Percentiles rank a stretch among this genome's conserved stretches.
These are phyloP conservation scores for Mythimna impura DNA, from an alignment of 2,888 invertebrate genomes.

Conservation along the genomic window DNA sequence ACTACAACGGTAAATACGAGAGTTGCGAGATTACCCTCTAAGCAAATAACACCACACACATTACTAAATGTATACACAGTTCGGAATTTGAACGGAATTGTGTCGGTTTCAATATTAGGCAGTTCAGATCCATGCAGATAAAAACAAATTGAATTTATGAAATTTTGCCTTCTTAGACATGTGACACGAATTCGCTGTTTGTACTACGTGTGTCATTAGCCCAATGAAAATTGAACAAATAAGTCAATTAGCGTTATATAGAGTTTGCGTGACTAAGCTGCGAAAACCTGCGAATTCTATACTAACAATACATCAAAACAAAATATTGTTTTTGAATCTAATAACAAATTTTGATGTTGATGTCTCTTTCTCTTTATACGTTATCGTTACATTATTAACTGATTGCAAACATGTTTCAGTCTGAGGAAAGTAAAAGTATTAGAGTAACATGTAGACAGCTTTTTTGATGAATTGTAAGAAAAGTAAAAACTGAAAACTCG, in stretches of 20 bases:
- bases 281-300: neutral
- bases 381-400: neutral
- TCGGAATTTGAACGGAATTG: constrained; percentile 34
- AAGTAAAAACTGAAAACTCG: neutral
- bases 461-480: neutral
- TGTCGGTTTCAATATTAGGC: constrained; percentile 7
- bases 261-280: constrained; percentile 12
- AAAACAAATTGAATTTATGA: neutral
- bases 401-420: neutral
- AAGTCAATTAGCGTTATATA: constrained; percentile 23
- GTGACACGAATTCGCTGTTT: neutral
- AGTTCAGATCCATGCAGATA: neutral
- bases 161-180: neutral
- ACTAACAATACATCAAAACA: neutral
- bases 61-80: constrained; percentile 26
- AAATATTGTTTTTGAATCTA: neutral
- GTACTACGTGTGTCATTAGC: neutral
- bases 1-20: constrained; percentile 80
- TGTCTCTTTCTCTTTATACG: neutral
- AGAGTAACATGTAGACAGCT: neutral
- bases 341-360: no score
- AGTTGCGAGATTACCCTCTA: constrained; percentile 83
- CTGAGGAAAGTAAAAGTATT: neutral
- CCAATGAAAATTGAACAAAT: neutral
- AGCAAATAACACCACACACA: constrained; percentile 1